Base-by-base conservation (phyloP, 1,140 invertebrate species). In the Agrypnia vestita region DNA sequence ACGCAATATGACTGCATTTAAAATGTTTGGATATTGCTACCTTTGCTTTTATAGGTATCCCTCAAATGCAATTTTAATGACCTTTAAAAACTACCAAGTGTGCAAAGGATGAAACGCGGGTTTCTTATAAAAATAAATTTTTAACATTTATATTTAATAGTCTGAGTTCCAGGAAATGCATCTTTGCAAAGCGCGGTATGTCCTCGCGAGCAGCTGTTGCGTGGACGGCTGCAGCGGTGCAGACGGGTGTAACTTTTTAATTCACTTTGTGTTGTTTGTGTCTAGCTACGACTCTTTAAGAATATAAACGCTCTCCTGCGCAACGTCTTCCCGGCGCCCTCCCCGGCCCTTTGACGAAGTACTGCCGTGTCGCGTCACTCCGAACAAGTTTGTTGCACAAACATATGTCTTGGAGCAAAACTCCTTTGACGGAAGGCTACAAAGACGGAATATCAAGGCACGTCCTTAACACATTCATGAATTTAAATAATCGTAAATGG, bases 221-320 rank as follows among this genome's bases (percentile, higher is more conserved):
- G 25, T 35, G 25, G 25, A 6, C 25, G 6, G 25, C 6, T 35
- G 6, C 25, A 35, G 25, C 1, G 6, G 25, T 6, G 15, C 55
- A 59, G 55, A 71, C n/a, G 19, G 59, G 59, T 46, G 71, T 79
- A 61, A 79, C 55, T 75, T 79, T 79, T 79, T 79, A 79, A 79
- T 79, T 79, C 78, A 79, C 51, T 79, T 79, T 49, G 56, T 49
- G 35, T 69, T 74, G 78, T 79, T 79, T 79, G 78, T 21, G 78
- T 74, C 44, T 75, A 59, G 13, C 44, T 64, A 44, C 53, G 21
- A 44, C 71, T 62, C 49, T 75, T 43, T 59, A 19, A 75, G 25
- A 15, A 61, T 13, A 75, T 75, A 75, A 75, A 75, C 73, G 44
- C 35, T 73, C 35, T 44, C 25, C 43, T 55, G 25, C 25, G 25